A percentile compares a stretch with the other conserved stretches of the same genome.
phyloP scores from a whole-genome alignment of 2,797 vertebrate species.

The Mormyrops boulengeri region DNA sequence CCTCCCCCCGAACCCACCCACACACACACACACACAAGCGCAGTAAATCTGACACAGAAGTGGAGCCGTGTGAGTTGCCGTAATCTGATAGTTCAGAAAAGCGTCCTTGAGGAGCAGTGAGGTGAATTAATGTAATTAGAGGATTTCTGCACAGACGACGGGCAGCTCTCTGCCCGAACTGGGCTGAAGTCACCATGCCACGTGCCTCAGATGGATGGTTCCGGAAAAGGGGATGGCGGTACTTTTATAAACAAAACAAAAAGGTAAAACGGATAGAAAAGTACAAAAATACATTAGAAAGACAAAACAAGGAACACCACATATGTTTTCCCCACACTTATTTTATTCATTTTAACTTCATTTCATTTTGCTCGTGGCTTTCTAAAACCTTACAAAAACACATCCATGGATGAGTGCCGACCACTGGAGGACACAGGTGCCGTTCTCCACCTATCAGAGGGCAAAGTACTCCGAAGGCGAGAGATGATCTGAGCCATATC shows the following conservation, averaged over 20 bases:
- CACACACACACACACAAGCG: neutral
- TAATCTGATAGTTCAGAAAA: neutral
- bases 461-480: neutral
- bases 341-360: neutral
- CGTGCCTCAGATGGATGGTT: neutral
- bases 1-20: neutral
- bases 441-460: neutral
- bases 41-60: neutral
- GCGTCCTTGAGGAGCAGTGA: neutral
- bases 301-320: neutral
- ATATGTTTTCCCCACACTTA: neutral
- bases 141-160: constrained; percentile 1
- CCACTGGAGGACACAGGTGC: neutral
- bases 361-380: neutral
- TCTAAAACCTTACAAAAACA: neutral
- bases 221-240: no score
- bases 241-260: neutral
- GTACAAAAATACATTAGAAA: neutral
- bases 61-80: neutral
- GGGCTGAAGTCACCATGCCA: neutral
- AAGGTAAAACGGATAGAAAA: neutral
- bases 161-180: neutral
- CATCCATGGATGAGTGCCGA: neutral
- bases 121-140: constrained; percentile 10
- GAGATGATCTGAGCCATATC: neutral